Base-by-base conservation (phyloP, 2,113 vertebrate genomes). In the Candoia aspera region DNA sequence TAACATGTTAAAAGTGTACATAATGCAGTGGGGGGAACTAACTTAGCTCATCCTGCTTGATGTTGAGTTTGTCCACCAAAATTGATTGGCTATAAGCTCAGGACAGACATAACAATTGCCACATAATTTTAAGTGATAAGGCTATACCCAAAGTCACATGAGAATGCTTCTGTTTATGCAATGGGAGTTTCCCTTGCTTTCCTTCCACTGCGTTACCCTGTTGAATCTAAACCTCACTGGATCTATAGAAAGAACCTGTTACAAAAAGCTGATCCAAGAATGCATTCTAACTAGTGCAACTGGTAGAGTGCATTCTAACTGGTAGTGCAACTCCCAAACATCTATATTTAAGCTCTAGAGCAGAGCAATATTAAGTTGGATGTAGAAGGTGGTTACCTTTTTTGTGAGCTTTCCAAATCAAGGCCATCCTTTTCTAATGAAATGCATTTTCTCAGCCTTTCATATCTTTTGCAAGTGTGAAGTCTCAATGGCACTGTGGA, bases 401-500 rank as follows among this genome's bases (percentile, higher is more conserved):
- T 90, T 95, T 93, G 68, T 94, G 93, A 91, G 94, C 92, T 93
- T 93, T 95, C 0, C 87, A 37, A 91, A 94, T 95, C 37, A 79
- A 37, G 94, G 93, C 92, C n/a, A 95, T 84, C 89, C 60, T 96
- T 95, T 83, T 94, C 92, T 96, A 96, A 96, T 84, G 96, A 97
- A 97, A 93, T 93, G 90, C 89, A 87, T 95, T 97, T 93, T 97
- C 93, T 94, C 91, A 93, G 91, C 90, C 58, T 96, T 95, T 96
- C 88, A 94, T 95, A 91, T 94, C 96, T 97, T 96, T 95, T 94
- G 89, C 94, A 95, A 90, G 91, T 96, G 91, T 95, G 92, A 95
- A 95, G 93, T 95, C 94, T 96, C 93, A 91, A 91, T 96, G 94
- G 94, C 95, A 96, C 94, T 95, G 89, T 97, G 95, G 95, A 95